Percentiles rank a stretch among this genome's conserved stretches.
phyloP scores from a whole-genome alignment of 2,113 vertebrate genomes.

The Heterotis niloticus region DNA sequence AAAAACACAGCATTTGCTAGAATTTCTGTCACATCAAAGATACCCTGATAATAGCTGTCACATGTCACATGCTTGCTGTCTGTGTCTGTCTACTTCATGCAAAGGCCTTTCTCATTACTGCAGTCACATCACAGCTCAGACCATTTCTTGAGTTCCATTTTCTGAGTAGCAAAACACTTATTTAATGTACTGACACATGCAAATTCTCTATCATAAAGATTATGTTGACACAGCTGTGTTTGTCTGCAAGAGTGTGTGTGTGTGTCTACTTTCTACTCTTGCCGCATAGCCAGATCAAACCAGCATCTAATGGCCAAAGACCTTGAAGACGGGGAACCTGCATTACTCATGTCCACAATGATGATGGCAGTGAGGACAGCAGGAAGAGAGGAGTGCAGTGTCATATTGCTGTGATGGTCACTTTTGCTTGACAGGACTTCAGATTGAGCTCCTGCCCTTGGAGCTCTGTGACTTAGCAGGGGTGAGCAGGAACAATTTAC shows the following conservation, averaged over 20 bases:
- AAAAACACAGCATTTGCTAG: no score
- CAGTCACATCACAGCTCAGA: background rate
- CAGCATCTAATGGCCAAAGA: constrained; percentile 5
- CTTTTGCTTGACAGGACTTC: background rate
- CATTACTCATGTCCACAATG: constrained; percentile 6
- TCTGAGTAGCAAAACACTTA: no score
- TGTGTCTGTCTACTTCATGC: background rate
- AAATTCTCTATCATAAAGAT: background rate
- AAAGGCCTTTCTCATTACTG: no score
- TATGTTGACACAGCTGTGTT: constrained; percentile 15
- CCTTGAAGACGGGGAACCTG: background rate
- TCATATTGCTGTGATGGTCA: background rate
- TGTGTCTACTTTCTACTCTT: background rate
- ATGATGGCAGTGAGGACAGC: background rate
- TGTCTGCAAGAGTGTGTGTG: background rate
- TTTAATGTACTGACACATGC: no score
- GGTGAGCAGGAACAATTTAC: background rate
- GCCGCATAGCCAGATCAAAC: background rate
- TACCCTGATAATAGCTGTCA: background rate
- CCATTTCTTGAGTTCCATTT: no score
- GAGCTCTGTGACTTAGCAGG: background rate
- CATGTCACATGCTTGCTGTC: background rate
- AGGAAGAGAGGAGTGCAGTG: background rate
- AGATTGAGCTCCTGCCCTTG: background rate
- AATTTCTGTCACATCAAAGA: no score